These are phyloP conservation scores for Limnephilus lunatus DNA, from an alignment of 2,888 invertebrate species.

Conservation along the genomic window DNA sequence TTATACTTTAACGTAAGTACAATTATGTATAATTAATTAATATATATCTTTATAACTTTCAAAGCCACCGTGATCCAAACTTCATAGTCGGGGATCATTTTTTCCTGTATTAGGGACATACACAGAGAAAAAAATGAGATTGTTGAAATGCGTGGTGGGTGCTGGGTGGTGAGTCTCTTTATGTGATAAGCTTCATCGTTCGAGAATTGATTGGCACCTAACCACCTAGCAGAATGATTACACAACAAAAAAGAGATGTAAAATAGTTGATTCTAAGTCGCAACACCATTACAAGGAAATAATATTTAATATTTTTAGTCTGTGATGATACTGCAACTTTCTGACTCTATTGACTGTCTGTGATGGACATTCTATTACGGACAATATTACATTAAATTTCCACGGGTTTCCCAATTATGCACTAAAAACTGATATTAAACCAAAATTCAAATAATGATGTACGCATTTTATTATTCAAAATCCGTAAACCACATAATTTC, in stretches of 20 bases:
- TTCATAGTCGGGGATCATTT: too few species aligned
- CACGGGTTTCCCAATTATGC: not conserved
- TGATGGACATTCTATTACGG: not conserved
- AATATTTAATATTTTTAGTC: too few species aligned
- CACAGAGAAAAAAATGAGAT: not conserved
- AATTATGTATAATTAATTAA: too few species aligned
- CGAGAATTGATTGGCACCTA: not conserved
- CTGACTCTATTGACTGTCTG: not conserved
- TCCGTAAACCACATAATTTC: not conserved
- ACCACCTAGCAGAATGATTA: not conserved
- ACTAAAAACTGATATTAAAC: not conserved
- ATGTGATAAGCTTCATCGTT: not conserved
- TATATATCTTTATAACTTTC: too few species aligned
- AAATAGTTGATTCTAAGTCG: too few species aligned
- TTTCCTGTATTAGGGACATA: too few species aligned
- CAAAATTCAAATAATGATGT: not conserved
- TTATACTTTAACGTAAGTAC: too few species aligned
- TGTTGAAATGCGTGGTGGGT: not conserved
- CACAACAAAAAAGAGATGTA: too few species aligned
- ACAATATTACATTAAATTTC: not conserved
- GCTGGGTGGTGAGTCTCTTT: too few species aligned
- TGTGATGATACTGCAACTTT: too few species aligned
- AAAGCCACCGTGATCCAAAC: too few species aligned
- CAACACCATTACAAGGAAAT: too few species aligned
- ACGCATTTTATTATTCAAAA: conserved; percentile 12